Evolutionary conservation across 1,140 invertebrate species (phyloP).

Genomic region (Venustaconcha ellipsiformis): DNA sequence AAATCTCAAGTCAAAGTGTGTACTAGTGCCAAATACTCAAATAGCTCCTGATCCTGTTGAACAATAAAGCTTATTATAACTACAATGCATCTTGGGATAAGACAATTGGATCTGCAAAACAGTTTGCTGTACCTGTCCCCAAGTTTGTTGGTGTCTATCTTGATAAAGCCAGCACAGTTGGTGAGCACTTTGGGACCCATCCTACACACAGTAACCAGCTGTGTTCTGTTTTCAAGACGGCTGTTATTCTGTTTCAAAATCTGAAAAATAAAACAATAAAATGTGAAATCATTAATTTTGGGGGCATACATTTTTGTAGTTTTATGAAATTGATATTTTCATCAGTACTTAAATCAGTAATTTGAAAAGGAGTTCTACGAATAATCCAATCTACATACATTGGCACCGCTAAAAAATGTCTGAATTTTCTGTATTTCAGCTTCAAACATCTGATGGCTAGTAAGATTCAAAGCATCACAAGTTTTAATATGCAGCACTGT

Average conservation of each 20-base stretch:
- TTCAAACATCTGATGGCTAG: too few relatives aligned
- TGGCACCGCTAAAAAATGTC: neutral
- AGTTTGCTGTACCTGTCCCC: constrained; percentile 78
- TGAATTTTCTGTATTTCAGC: too few relatives aligned
- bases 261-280: constrained; percentile 47
- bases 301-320: neutral
- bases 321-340: neutral
- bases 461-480: too few relatives aligned
- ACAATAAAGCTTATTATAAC: too few relatives aligned
- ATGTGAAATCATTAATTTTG: too few relatives aligned
- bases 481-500: too few relatives aligned
- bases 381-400: neutral
- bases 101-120: too few relatives aligned
- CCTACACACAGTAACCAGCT: constrained; percentile 93
- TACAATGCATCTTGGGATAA: too few relatives aligned
- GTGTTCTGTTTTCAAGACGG: constrained; percentile 92
- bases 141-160: constrained; percentile 95
- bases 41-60: too few relatives aligned
- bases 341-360: neutral
- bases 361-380: neutral
- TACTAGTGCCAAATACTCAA: too few relatives aligned
- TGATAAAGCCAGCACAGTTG: constrained; percentile 99
- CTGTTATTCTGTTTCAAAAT: constrained; percentile 94
- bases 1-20: too few relatives aligned
- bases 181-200: constrained; percentile 99